A percentile compares a stretch with the other conserved stretches of the same genome.
These are phyloP conservation scores for Choreutis nemorana DNA, from an alignment of 2,888 invertebrate species.

Conservation along the genomic window DNA sequence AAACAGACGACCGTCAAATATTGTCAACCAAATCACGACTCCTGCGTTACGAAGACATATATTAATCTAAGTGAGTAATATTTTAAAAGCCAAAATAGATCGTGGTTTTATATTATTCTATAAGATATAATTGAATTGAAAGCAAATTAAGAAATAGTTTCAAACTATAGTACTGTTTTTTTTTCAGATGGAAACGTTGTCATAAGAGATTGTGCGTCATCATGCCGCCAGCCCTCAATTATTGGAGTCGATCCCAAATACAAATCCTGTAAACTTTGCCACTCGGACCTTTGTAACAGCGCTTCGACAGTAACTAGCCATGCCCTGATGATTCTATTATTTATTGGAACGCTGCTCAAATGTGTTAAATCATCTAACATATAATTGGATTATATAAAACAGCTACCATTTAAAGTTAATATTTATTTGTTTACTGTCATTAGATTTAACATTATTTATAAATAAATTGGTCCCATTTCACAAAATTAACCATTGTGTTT, in stretches of 20 bases:
- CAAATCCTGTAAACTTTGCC: conserved; percentile 34
- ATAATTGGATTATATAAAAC: no score
- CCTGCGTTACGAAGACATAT: conserved; percentile 36
- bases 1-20: conserved; percentile 41
- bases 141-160: conserved; percentile 2
- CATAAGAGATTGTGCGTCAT: conserved; percentile 35
- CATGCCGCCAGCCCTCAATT: conserved; percentile 22
- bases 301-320: conserved; percentile 15
- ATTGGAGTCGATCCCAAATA: conserved; percentile 20
- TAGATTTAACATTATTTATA: no score
- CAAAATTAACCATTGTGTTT: no score
- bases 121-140: no score
- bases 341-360: no score
- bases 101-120: no score
- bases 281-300: conserved; percentile 36
- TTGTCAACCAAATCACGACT: conserved; percentile 27
- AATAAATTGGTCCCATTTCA: no score
- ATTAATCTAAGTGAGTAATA: conserved; percentile 25
- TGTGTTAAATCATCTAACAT: no score
- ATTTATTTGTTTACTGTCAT: no score
- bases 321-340: not conserved
- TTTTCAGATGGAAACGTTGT: conserved; percentile 28
- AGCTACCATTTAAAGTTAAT: no score
- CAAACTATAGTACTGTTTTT: not conserved
- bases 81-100: no score